phyloP scores from a whole-genome alignment of 2,888 invertebrate species.

The Caradrina clavipalpis region DNA sequence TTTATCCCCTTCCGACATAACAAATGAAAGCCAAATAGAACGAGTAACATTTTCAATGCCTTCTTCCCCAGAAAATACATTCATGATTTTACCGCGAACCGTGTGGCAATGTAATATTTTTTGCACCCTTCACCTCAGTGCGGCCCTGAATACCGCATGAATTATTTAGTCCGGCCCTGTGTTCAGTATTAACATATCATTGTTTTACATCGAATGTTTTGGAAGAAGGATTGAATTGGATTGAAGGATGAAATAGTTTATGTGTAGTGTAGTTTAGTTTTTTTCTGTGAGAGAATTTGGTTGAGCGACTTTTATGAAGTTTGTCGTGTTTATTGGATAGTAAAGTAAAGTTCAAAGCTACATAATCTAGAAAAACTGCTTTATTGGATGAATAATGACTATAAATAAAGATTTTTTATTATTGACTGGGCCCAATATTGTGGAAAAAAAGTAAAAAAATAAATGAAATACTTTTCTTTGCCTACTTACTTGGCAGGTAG shows the following conservation, averaged over 20 bases:
- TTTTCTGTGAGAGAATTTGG: neutral
- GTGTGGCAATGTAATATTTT: conserved; percentile 55
- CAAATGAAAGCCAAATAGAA: conserved; percentile 37
- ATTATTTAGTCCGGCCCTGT: conserved; percentile 68
- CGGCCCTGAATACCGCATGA: conserved; percentile 61
- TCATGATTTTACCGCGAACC: conserved; percentile 48
- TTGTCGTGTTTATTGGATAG: too few species aligned
- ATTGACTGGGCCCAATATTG: too few species aligned
- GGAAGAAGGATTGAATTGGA: conserved; percentile 20
- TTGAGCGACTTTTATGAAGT: too few species aligned
- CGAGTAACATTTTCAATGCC: conserved; percentile 29
- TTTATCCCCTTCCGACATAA: conserved; percentile 20
- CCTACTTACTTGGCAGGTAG: too few species aligned
- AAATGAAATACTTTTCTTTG: too few species aligned
- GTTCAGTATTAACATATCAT: conserved; percentile 62
- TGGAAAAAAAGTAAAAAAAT: too few species aligned
- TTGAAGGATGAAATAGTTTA: conserved; percentile 18
- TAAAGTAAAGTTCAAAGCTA: too few species aligned
- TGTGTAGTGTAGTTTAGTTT: neutral
- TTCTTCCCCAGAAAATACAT: conserved; percentile 47
- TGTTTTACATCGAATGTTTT: conserved; percentile 63
- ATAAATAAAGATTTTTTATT: too few species aligned
- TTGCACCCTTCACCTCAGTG: conserved; percentile 60
- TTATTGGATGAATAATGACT: too few species aligned
- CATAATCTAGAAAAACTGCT: too few species aligned